Percentiles rank a stretch among this genome's conserved stretches.
These are phyloP conservation scores for Helicolenus hilgendorfi DNA, from an alignment of 2,797 vertebrate genomes.

Conservation along the genomic window DNA sequence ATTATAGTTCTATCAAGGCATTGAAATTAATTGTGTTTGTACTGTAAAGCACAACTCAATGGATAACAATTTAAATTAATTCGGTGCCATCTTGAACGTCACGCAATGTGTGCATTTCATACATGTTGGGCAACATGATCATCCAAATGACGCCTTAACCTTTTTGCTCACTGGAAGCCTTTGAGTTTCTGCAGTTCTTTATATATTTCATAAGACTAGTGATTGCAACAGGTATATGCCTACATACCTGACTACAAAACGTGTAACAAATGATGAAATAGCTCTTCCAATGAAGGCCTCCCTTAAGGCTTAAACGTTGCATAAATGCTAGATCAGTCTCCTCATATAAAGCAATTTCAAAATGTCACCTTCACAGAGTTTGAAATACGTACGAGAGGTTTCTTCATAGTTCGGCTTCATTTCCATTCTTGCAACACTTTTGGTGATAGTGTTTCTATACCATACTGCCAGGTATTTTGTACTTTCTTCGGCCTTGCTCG, in stretches of 20 bases:
- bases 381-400: constrained; percentile 1
- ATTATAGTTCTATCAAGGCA: not conserved
- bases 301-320: constrained; percentile 1
- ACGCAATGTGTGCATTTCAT: not conserved
- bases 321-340: not conserved
- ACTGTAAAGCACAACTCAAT: not conserved
- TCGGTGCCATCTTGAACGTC: not conserved
- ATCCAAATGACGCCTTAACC: not conserved
- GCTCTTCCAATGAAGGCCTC: not conserved
- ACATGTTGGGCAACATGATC: not conserved
- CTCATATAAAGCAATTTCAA: not conserved
- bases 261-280: not conserved
- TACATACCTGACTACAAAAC: not conserved
- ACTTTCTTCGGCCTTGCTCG: not conserved
- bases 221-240: constrained; percentile 32
- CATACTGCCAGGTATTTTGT: not conserved
- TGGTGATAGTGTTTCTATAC: not conserved
- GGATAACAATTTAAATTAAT: not conserved
- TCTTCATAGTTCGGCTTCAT: constrained; percentile 31
- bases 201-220: constrained; percentile 30
- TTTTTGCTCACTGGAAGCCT: not conserved
- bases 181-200: not conserved
- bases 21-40: not conserved
- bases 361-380: constrained; percentile 37
- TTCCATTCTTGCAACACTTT: constrained; percentile 60